Percentiles rank a stretch among this genome's conserved stretches.
Evolutionary conservation across 2,113 vertebrate genomes (phyloP).

Genomic region (Odocoileus virginianus): DNA sequence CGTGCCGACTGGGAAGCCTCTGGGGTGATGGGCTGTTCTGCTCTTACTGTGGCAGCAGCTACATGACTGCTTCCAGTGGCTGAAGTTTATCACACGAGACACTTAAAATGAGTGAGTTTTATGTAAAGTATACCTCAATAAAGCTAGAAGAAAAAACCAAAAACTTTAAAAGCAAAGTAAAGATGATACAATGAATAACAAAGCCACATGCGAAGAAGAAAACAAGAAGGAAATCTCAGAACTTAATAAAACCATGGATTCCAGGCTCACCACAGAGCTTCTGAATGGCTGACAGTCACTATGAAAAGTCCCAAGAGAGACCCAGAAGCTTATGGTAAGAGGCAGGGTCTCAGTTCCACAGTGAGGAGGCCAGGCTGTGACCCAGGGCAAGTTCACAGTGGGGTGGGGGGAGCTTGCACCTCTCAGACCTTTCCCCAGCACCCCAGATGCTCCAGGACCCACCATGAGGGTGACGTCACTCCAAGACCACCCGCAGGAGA

Average conservation of each 20-base stretch:
- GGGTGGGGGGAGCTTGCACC: neutral
- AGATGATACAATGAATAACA: neutral
- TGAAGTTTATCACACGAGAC: too few relatives aligned
- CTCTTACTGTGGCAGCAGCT: neutral
- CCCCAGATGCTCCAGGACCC: neutral
- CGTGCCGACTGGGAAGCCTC: fast-evolving
- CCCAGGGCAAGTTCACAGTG: neutral
- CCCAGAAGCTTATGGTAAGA: too few relatives aligned
- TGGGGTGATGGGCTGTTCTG: fast-evolving
- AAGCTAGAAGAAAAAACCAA: neutral
- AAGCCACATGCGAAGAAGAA: neutral
- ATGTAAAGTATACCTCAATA: neutral
- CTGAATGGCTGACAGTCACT: neutral
- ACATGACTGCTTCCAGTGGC: too few relatives aligned
- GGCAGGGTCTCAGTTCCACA: neutral
- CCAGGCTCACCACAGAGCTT: too few relatives aligned
- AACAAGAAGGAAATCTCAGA: neutral
- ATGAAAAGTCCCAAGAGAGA: neutral
- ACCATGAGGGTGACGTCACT: neutral
- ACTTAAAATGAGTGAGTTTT: neutral
- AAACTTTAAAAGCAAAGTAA: neutral
- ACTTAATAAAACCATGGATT: neutral
- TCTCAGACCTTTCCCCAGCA: neutral
- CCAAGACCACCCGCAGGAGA: neutral
- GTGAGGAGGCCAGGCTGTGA: neutral